Conservation (phyloP, 2,797 vertebrate genomes). For the Furcifer pardalis region DNA sequence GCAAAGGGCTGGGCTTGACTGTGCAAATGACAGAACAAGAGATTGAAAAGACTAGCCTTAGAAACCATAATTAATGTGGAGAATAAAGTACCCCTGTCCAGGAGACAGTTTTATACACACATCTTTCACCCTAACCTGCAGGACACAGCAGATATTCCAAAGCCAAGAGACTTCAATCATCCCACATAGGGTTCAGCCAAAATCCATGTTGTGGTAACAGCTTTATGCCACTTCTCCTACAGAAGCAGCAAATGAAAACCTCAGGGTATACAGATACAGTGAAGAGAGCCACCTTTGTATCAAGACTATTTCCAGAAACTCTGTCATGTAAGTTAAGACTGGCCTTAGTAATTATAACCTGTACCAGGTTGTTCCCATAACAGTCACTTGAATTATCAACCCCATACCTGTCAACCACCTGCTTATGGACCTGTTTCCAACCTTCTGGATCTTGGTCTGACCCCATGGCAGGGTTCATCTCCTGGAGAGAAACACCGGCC, state of each 20-base stretch:
- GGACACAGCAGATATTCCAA: neutral
- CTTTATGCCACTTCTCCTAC: no score
- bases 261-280: neutral
- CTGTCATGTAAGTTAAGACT: no score
- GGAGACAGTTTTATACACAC: neutral
- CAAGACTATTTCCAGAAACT: neutral
- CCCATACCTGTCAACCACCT: conserved; percentile 90
- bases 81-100: neutral
- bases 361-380: no score
- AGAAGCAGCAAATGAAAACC: no score
- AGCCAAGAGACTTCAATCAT: neutral
- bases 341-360: no score
- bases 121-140: neutral
- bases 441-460: conserved; percentile 86
- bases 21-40: neutral
- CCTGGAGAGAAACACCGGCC: conserved; percentile 91
- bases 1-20: no score
- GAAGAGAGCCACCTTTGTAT: no score
- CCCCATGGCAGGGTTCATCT: conserved; percentile 90
- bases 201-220: no score
- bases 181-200: neutral
- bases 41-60: neutral
- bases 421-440: conserved; percentile 93
- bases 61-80: no score
- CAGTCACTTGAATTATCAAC: no score